Percentiles rank a stretch among this genome's conserved stretches.
Conservation (phyloP, 2,113 vertebrate genomes). For the Jacana jacana region DNA sequence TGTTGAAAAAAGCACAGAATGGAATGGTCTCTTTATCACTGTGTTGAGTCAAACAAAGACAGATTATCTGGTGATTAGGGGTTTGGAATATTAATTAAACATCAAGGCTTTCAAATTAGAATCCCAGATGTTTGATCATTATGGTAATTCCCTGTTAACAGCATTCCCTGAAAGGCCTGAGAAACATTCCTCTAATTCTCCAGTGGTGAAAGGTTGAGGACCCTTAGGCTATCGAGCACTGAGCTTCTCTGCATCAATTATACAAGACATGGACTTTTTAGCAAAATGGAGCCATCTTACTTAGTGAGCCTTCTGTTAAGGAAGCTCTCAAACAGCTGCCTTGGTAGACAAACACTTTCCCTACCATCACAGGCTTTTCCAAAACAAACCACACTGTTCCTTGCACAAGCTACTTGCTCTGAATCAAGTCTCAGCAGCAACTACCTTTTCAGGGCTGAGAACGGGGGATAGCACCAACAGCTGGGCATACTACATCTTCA, state of each 20-base stretch:
- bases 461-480: background rate
- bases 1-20: background rate
- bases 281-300: background rate
- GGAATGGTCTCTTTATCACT: background rate
- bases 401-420: background rate
- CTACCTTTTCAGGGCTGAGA: background rate
- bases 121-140: conserved; percentile 46
- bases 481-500: background rate
- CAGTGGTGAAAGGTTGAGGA: conserved; percentile 26
- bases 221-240: background rate
- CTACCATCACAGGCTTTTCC: background rate
- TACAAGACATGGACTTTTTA: conserved; percentile 1
- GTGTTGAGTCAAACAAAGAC: conserved; percentile 1
- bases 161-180: conserved; percentile 5
- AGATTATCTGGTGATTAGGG: conserved; percentile 11
- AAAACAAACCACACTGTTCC: background rate
- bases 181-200: conserved; percentile 30
- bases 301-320: background rate
- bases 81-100: conserved; percentile 60
- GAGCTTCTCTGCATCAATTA: conserved; percentile 26
- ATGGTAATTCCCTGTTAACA: conserved; percentile 40
- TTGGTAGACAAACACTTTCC: background rate
- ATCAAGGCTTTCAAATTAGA: conserved; percentile 48
- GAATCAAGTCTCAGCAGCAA: background rate
- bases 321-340: background rate